These are phyloP conservation scores for Actenoides lindsayi DNA, from an alignment of 2,113 vertebrate species.

Conservation along the genomic window DNA sequence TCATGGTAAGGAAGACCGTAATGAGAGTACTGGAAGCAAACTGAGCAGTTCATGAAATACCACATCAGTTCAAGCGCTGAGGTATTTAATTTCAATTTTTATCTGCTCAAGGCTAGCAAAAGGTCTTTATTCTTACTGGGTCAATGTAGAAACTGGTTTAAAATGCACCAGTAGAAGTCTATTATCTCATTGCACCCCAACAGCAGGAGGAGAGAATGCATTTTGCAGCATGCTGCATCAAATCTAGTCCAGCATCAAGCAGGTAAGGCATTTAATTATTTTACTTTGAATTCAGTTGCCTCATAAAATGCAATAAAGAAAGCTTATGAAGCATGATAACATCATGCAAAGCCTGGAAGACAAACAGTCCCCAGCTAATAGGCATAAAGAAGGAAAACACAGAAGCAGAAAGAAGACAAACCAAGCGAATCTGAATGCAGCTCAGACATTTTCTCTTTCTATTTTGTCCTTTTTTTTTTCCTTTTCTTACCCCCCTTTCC, in stretches of 20 bases:
- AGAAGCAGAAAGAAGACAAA: background rate
- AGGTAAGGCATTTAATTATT: background rate
- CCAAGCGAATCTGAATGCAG: background rate
- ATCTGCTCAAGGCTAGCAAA: background rate
- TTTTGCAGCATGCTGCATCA: background rate
- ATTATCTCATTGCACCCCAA: background rate
- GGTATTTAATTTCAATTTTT: background rate
- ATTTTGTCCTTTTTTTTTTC: background rate
- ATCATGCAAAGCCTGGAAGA: background rate
- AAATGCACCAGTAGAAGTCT: background rate
- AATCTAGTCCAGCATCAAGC: background rate
- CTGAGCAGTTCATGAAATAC: background rate
- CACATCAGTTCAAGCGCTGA: background rate
- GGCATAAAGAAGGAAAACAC: background rate
- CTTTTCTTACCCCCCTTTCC: accelerated
- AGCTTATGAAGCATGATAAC: background rate
- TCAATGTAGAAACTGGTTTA: background rate
- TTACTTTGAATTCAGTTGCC: background rate
- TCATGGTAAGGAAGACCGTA: background rate
- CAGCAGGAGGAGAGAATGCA: background rate
- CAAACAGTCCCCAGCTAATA: background rate
- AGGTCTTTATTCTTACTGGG: background rate
- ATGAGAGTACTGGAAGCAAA: background rate
- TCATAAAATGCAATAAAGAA: background rate
- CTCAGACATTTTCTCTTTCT: background rate